A percentile compares a stretch with the other conserved stretches of the same genome.
These are phyloP conservation scores for Poecilus cupreus DNA, from an alignment of 2,888 invertebrate species.

Conservation along the genomic window DNA sequence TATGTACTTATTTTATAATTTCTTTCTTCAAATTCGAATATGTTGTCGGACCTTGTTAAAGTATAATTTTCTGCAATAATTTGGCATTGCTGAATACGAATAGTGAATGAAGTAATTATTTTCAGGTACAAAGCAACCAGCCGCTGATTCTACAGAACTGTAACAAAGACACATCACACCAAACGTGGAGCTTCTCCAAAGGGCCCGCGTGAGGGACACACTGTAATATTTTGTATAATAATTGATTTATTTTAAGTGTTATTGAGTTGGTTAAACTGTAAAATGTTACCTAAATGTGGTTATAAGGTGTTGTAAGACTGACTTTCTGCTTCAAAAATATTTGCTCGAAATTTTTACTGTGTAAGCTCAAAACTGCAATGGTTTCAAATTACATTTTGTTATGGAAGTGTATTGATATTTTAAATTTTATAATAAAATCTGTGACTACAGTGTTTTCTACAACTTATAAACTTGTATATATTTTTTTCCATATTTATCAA, in stretches of 20 bases:
- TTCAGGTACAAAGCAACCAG: slow-evolving; percentile 47
- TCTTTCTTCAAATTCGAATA: no score
- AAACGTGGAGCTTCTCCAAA: slow-evolving; percentile 42
- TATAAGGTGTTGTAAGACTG: slow-evolving; percentile 34
- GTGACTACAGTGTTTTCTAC: slow-evolving; percentile 7
- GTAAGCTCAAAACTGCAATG: not conserved
- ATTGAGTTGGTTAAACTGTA: slow-evolving; percentile 1
- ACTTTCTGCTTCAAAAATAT: not conserved
- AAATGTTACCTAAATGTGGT: slow-evolving; percentile 35
- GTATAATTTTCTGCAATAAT: no score
- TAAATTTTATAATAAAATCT: slow-evolving; percentile 29
- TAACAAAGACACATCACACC: slow-evolving; percentile 8
- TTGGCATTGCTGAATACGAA: no score
- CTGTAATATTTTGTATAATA: not conserved
- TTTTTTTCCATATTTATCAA: no score
- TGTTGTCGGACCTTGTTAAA: no score
- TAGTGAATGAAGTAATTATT: no score
- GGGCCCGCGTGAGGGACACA: not conserved
- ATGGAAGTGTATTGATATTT: slow-evolving; percentile 14
- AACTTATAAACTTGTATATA: not conserved
- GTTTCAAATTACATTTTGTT: slow-evolving; percentile 6
- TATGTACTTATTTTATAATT: no score
- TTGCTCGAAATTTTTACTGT: not conserved
- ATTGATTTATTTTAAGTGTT: not conserved
- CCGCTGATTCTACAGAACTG: slow-evolving; percentile 43